A percentile compares a stretch with the other conserved stretches of the same genome.
phyloP scores from a whole-genome alignment of 2,113 vertebrate genomes.

The Girardinichthys multiradiatus region DNA sequence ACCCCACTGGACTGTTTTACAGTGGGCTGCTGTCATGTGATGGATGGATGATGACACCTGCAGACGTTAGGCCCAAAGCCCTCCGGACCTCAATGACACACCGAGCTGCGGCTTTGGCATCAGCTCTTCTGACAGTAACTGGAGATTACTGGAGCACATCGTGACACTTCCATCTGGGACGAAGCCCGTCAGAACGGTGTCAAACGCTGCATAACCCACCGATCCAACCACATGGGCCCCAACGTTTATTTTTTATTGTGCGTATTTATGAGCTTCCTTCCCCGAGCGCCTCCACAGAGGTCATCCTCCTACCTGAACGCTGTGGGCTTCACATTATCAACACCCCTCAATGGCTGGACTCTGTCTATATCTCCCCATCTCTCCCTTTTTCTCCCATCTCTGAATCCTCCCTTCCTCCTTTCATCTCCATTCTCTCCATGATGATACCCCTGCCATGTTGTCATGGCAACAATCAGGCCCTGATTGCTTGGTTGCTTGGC shows the following conservation, averaged over 20 bases:
- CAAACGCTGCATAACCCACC: constrained; percentile 42
- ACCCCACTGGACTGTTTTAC: constrained; percentile 58
- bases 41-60: constrained; percentile 74
- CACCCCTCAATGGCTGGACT: constrained; percentile 69
- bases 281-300: constrained; percentile 71
- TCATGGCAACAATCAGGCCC: constrained; percentile 85
- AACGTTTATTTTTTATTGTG: constrained; percentile 68
- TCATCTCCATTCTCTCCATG: constrained; percentile 83
- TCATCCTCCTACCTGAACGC: constrained; percentile 78
- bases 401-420: constrained; percentile 64
- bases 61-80: constrained; percentile 59
- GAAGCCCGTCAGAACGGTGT: constrained; percentile 48
- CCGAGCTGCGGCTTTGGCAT: constrained; percentile 45
- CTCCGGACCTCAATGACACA: constrained; percentile 47
- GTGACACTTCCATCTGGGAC: constrained; percentile 70
- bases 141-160: constrained; percentile 63
- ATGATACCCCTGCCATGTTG: constrained; percentile 83
- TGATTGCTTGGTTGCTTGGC: constrained; percentile 84
- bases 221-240: constrained; percentile 50
- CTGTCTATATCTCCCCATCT: constrained; percentile 24
- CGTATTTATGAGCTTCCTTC: constrained; percentile 65
- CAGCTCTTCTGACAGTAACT: constrained; percentile 49
- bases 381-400: constrained; percentile 27
- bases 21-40: constrained; percentile 57
- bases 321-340: constrained; percentile 69